phyloP scores from a whole-genome alignment of 1,140 invertebrate species.

The Brachionus calyciflorus region DNA sequence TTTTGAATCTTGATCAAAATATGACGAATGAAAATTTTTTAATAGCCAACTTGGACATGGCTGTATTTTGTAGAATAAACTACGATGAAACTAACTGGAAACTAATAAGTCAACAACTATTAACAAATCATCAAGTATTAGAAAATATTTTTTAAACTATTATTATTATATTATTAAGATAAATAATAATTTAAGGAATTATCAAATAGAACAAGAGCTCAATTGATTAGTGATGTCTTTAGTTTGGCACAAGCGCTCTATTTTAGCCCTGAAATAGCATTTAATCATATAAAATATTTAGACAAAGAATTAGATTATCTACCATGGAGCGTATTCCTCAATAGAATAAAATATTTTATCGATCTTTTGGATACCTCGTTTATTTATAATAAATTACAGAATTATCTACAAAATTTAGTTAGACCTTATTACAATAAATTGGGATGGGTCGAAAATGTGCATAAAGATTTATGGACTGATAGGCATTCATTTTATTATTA shows the following conservation, averaged over 20 bases:
- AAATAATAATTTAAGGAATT: slow-evolving; percentile 36
- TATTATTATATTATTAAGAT: too few relatives aligned
- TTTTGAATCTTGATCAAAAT: not conserved
- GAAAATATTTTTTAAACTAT: too few relatives aligned
- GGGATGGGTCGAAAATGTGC: slow-evolving; percentile 22
- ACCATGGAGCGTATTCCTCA: slow-evolving; percentile 56
- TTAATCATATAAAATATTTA: slow-evolving; percentile 60
- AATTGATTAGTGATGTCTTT: slow-evolving; percentile 47
- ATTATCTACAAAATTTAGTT: slow-evolving; percentile 14
- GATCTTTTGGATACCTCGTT: not conserved
- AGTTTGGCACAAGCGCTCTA: slow-evolving; percentile 28
- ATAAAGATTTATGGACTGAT: slow-evolving; percentile 29
- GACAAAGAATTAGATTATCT: slow-evolving; percentile 58
- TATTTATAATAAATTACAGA: not conserved
- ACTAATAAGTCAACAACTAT: slow-evolving; percentile 49
- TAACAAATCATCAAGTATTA: not conserved
- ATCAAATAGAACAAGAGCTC: slow-evolving; percentile 31
- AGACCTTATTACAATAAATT: slow-evolving; percentile 34
- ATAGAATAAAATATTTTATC: slow-evolving; percentile 11
- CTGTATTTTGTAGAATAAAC: slow-evolving; percentile 50
- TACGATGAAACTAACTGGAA: slow-evolving; percentile 52
- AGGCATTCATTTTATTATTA: too few relatives aligned
- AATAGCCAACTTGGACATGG: slow-evolving; percentile 49
- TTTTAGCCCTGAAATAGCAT: slow-evolving; percentile 46
- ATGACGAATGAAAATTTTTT: slow-evolving; percentile 45